These are phyloP conservation scores for Seison nebaliae DNA, from an alignment of 1,140 invertebrate genomes.

Conservation along the genomic window DNA sequence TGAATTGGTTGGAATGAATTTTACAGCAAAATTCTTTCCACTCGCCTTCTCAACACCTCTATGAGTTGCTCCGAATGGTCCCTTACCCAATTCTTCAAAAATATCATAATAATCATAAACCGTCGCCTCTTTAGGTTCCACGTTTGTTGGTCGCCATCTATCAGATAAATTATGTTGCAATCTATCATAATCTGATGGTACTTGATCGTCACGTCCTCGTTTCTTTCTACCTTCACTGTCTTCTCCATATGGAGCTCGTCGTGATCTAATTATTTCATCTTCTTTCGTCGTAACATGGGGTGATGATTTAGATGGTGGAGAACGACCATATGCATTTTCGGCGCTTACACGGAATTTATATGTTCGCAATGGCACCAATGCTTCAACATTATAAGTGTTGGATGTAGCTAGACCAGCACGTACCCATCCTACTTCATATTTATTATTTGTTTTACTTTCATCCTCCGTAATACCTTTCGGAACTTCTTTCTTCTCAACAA, in stretches of 20 bases:
- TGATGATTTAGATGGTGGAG: conserved; percentile 40
- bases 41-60: conserved; percentile 75
- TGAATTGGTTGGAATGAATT: conserved; percentile 85
- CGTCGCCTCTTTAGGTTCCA: conserved; percentile 72
- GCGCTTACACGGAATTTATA: conserved; percentile 93
- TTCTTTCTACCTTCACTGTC: conserved; percentile 4
- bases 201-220: conserved; percentile 6
- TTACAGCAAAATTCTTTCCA: conserved; percentile 86
- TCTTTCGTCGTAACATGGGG: conserved; percentile 1
- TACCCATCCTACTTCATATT: too few species aligned
- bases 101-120: conserved; percentile 96
- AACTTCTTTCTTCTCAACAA: conserved; percentile 66
- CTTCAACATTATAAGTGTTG: conserved; percentile 20
- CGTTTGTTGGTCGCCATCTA: conserved; percentile 58
- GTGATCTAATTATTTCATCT: neutral
- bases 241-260: conserved; percentile 3
- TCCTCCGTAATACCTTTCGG: conserved; percentile 23
- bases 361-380: conserved; percentile 27
- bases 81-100: conserved; percentile 80
- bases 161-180: conserved; percentile 91
- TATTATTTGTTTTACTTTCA: too few species aligned
- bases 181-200: conserved; percentile 74
- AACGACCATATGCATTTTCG: conserved; percentile 79
- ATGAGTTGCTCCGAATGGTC: conserved; percentile 93
- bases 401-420: conserved; percentile 58